phyloP scores from a whole-genome alignment of 2,888 invertebrate genomes.

The Empis livida region DNA sequence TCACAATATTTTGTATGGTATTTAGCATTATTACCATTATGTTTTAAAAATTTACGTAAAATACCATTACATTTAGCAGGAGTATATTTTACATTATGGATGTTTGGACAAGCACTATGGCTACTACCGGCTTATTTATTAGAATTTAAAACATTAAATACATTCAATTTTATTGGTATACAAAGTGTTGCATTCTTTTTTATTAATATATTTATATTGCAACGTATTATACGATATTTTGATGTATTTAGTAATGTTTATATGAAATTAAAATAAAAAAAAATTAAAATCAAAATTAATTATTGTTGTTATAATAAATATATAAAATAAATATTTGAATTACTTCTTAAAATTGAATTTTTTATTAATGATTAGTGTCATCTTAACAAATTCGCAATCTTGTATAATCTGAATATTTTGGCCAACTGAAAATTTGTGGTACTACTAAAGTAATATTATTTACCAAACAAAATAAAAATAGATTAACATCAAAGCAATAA shows the following conservation, averaged over 20 bases:
- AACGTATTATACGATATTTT: slow-evolving; percentile 32
- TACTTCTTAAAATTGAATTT: neutral
- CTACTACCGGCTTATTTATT: slow-evolving; percentile 78
- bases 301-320: neutral
- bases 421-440: too few relatives aligned
- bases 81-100: slow-evolving; percentile 45
- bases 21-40: slow-evolving; percentile 72
- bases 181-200: slow-evolving; percentile 73
- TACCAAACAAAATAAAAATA: too few relatives aligned
- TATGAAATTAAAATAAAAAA: too few relatives aligned
- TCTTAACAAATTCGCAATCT: too few relatives aligned
- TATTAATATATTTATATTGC: slow-evolving; percentile 60
- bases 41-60: slow-evolving; percentile 55
- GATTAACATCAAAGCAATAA: too few relatives aligned
- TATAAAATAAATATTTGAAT: neutral
- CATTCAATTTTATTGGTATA: slow-evolving; percentile 73
- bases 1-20: slow-evolving; percentile 98
- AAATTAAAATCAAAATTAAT: neutral
- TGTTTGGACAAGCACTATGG: slow-evolving; percentile 71
- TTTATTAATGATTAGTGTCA: neutral
- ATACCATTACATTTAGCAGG: slow-evolving; percentile 38
- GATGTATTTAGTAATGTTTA: slow-evolving; percentile 2
- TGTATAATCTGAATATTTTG: too few relatives aligned
- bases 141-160: slow-evolving; percentile 77
- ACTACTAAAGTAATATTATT: too few relatives aligned